phyloP scores from a whole-genome alignment of 2,113 vertebrate genomes.

The Plecotus auritus region DNA sequence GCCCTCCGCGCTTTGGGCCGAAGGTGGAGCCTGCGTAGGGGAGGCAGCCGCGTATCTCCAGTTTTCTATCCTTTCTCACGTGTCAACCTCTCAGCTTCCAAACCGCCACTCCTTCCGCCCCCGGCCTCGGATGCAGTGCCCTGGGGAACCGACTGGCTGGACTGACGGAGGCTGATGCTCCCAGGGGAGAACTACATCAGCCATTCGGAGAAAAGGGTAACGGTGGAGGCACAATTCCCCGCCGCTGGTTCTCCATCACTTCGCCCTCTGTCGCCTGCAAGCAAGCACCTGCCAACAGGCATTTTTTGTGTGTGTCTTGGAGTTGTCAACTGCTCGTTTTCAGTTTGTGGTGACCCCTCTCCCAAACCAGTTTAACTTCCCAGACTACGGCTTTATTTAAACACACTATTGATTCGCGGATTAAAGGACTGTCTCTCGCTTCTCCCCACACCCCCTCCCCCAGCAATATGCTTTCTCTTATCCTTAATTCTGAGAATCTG shows the following conservation, averaged over 20 bases:
- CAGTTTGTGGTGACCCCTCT: background rate
- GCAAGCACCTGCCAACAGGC: background rate
- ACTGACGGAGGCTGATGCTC: background rate
- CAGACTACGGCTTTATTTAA: background rate
- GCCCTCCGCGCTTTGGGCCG: background rate
- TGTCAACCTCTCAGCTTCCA: background rate
- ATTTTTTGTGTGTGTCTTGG: background rate
- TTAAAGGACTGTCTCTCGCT: background rate
- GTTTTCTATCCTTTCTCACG: background rate
- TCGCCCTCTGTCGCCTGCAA: background rate
- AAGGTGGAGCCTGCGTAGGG: background rate
- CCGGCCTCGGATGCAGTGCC: background rate
- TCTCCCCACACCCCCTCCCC: background rate
- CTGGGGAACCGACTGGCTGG: background rate
- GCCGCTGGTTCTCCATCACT: background rate
- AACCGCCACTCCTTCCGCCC: background rate
- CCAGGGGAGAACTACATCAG: too few species aligned
- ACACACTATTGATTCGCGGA: background rate
- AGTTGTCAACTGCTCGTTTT: background rate
- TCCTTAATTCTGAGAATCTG: background rate
- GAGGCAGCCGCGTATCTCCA: background rate
- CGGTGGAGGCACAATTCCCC: background rate
- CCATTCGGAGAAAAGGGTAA: background rate
- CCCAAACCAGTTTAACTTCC: background rate
- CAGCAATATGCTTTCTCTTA: background rate